A percentile compares a stretch with the other conserved stretches of the same genome.
Evolutionary conservation across 2,113 vertebrate species (phyloP).

Genomic region (Corythoichthys haematopterus): DNA sequence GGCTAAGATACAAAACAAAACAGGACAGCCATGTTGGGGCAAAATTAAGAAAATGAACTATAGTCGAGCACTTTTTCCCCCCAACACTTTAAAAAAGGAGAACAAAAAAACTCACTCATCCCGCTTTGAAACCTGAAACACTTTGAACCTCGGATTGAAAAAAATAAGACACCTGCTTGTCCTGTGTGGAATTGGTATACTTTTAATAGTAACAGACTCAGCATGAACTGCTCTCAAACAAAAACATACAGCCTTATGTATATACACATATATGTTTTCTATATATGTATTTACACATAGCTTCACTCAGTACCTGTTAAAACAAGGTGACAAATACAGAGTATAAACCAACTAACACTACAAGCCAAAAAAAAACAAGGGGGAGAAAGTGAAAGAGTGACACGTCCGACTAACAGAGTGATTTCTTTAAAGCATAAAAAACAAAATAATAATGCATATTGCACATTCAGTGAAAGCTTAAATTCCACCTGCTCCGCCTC

Average conservation of each 20-base stretch:
- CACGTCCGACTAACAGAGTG: constrained; percentile 76
- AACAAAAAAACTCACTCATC: constrained; percentile 53
- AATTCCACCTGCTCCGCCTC: constrained; percentile 81
- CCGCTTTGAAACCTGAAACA: constrained; percentile 33
- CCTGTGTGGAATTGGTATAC: constrained; percentile 84
- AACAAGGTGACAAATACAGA: constrained; percentile 90
- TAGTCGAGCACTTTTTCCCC: constrained; percentile 76
- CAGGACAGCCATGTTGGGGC: constrained; percentile 81
- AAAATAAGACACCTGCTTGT: constrained; percentile 81
- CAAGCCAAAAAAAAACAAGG: constrained; percentile 60
- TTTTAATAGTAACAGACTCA: constrained; percentile 92
- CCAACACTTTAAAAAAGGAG: constrained; percentile 71
- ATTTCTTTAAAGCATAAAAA: constrained; percentile 82
- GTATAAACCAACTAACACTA: constrained; percentile 81
- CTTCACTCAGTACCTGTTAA: constrained; percentile 88
- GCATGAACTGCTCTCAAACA: constrained; percentile 88
- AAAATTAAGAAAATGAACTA: constrained; percentile 84
- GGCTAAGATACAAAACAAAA: constrained; percentile 62
- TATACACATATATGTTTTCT: not conserved
- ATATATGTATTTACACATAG: not conserved
- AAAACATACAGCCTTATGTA: constrained; percentile 27
- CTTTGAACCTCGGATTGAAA: constrained; percentile 67
- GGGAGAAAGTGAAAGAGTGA: constrained; percentile 73
- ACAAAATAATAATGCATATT: constrained; percentile 84
- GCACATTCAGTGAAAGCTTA: constrained; percentile 96